phyloP scores from a whole-genome alignment of 2,797 vertebrate species.

The Mus minutoides region DNA sequence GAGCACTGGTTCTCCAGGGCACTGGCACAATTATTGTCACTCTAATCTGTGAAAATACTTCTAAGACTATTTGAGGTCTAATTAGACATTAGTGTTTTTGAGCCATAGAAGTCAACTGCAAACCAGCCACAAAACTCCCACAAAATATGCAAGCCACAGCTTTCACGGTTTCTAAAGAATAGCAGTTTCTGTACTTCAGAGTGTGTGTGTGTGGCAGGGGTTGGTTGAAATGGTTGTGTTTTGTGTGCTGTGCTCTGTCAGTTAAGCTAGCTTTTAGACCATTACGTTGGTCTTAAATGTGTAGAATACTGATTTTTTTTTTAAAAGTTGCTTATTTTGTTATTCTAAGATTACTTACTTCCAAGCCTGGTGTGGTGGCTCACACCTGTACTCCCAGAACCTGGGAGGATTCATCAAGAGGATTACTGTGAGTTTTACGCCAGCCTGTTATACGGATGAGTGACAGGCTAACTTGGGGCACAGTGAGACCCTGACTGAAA shows the following conservation, averaged over 20 bases:
- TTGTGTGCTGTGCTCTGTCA: background rate
- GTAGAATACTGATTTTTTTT: constrained; percentile 12
- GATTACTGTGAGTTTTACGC: background rate
- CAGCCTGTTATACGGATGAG: background rate
- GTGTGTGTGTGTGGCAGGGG: background rate
- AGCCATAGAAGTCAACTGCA: constrained; percentile 15
- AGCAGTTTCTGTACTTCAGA: constrained; percentile 14
- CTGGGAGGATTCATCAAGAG: background rate
- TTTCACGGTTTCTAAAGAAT: background rate
- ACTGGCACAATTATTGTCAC: background rate
- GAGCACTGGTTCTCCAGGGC: background rate
- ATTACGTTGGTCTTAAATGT: constrained; percentile 41
- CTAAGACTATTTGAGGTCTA: constrained; percentile 32
- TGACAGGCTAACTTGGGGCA: background rate
- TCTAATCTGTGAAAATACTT: constrained; percentile 24
- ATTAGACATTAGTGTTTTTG: background rate
- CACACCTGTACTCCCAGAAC: background rate
- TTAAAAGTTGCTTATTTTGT: constrained; percentile 2
- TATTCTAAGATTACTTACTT: background rate
- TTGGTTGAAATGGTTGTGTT: constrained; percentile 39
- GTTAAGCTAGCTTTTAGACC: background rate
- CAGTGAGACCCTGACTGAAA: background rate
- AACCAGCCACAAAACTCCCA: background rate
- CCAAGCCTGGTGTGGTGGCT: background rate
- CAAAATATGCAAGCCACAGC: background rate